Conservation (phyloP, 2,888 invertebrate genomes). For the Caradrina kadenii region DNA sequence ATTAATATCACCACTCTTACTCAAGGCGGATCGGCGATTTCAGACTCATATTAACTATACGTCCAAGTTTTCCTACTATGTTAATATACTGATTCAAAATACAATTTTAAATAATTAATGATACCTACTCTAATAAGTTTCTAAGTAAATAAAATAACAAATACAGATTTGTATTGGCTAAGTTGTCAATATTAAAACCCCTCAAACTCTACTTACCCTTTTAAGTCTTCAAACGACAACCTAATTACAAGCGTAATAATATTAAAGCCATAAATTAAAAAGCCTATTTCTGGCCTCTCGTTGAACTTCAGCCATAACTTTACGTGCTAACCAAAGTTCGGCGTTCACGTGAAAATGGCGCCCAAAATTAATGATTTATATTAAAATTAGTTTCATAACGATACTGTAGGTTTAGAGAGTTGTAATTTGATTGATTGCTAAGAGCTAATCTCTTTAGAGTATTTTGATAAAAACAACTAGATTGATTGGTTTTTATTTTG, state of each 20-base stretch:
- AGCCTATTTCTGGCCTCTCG: slow-evolving; percentile 16
- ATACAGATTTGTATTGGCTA: slow-evolving; percentile 2
- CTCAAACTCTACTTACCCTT: neutral
- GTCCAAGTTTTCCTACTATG: too few species aligned
- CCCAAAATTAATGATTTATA: slow-evolving; percentile 32
- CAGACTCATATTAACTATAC: too few species aligned
- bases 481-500: too few species aligned
- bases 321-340: slow-evolving; percentile 25
- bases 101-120: too few species aligned
- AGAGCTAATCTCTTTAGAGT: slow-evolving; percentile 8
- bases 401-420: slow-evolving; percentile 5
- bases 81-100: too few species aligned
- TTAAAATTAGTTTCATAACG: slow-evolving; percentile 33
- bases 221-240: slow-evolving; percentile 18
- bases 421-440: slow-evolving; percentile 32
- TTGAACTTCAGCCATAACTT: slow-evolving; percentile 39
- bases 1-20: too few species aligned
- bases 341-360: slow-evolving; percentile 36
- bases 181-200: neutral
- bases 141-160: neutral
- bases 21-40: too few species aligned
- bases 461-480: too few species aligned
- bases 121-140: too few species aligned
- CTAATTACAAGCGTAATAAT: slow-evolving; percentile 35
- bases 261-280: slow-evolving; percentile 49